phyloP scores from a whole-genome alignment of 2,113 vertebrate species.

The Neolamprologus modestus region DNA sequence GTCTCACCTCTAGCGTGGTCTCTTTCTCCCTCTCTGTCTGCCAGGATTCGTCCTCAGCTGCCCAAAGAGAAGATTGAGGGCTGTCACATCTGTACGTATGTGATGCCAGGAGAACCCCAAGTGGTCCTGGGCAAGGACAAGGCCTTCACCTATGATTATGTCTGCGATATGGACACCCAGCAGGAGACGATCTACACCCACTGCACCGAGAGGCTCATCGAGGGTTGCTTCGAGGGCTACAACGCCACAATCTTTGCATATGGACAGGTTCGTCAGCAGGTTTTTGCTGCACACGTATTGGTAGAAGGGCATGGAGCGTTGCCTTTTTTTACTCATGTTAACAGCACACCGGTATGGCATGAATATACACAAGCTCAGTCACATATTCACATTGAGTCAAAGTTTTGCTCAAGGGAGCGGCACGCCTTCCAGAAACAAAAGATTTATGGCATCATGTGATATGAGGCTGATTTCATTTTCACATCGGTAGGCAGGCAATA shows the following conservation, averaged over 20 bases:
- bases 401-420: background rate
- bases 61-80: constrained; percentile 97
- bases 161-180: constrained; percentile 87
- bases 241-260: constrained; percentile 98
- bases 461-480: constrained; percentile 5
- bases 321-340: background rate
- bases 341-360: background rate
- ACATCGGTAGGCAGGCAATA: background rate
- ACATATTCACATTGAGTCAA: background rate
- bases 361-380: background rate
- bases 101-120: constrained; percentile 91
- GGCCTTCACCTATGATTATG: constrained; percentile 93
- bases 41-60: constrained; percentile 92
- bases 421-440: background rate
- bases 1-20: background rate
- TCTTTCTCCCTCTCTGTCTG: background rate
- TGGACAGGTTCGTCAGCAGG: constrained; percentile 71
- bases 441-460: background rate
- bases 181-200: constrained; percentile 85
- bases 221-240: constrained; percentile 96
- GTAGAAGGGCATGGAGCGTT: background rate
- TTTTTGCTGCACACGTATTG: background rate
- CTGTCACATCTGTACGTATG: constrained; percentile 94
- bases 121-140: constrained; percentile 97
- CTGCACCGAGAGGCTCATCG: constrained; percentile 91